Evolutionary conservation across 2,888 invertebrate species (phyloP), one percentile per base, ranked within the genome.

Genomic region (Nemurella pictetii): DNA sequence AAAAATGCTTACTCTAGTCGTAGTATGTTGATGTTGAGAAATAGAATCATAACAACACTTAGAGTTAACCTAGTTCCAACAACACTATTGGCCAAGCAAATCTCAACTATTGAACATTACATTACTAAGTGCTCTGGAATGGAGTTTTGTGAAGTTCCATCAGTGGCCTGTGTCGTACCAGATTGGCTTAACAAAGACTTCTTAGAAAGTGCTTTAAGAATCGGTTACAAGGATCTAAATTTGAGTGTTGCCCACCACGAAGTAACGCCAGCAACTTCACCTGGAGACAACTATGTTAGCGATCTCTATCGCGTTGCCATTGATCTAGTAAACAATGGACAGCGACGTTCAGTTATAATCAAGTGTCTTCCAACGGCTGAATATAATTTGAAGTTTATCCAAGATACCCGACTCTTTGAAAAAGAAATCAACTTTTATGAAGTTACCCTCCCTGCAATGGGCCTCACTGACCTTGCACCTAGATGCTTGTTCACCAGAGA

Each of bases 281-380:
- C 85, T 25, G 85, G 85, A 0, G 83, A 85, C 83, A 85, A 85
- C 30, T 85, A 83, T 55, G 83, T 85, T 25, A 85, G 85, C 29
- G 85, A 85, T 25, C 82, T 85, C 25, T 85, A 83, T 28, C 83
- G 85, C 25, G 28, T 85, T 12, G 25, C 78, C 28, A 78, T 74
- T 12, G 83, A 77, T 15, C n/a, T 82, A 4, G 3, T 29, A 20
- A 35, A 35, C 72, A 83, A 85, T 55, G 85, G 82, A 27, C 32
- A 9, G 25, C 74, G 35, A 28, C 74, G 35, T n/a, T 83, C 75
- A 3, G 27, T 85, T 20, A 85, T 85, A n/a, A 73, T 83, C 32
- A 85, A 85, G 30, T 83, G 85, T 77, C 83, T 83, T 0, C 85
- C 85, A n/a, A 85, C 85, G 12, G 25, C 85, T 15, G 85, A 83